These are phyloP conservation scores for Glaucopsyche alexis DNA, from an alignment of 2,888 invertebrate genomes.

Conservation along the genomic window DNA sequence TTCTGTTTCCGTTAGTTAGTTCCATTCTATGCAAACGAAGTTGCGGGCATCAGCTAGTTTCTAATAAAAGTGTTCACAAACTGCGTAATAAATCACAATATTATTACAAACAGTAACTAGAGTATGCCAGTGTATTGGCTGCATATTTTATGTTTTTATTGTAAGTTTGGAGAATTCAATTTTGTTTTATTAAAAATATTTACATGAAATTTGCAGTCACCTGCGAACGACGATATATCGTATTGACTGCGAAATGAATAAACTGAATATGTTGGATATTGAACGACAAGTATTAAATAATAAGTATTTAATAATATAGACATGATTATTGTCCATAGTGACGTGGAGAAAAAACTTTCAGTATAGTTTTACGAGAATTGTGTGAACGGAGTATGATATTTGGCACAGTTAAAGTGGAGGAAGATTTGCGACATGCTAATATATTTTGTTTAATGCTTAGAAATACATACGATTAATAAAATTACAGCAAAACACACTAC, in stretches of 20 bases:
- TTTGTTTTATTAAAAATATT: constrained; percentile 41
- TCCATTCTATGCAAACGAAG: too few species aligned
- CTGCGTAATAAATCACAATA: neutral
- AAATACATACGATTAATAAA: too few species aligned
- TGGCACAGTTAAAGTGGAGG: too few species aligned
- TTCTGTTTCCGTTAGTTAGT: too few species aligned
- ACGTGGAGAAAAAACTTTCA: too few species aligned
- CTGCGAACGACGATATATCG: neutral
- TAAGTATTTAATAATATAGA: too few species aligned
- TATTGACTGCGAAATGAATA: neutral
- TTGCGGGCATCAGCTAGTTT: too few species aligned
- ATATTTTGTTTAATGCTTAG: too few species aligned
- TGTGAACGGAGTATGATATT: neutral
- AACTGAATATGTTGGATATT: neutral
- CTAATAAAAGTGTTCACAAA: neutral
- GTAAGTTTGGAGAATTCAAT: constrained; percentile 27
- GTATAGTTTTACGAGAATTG: neutral
- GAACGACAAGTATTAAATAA: too few species aligned
- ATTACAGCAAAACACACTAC: too few species aligned
- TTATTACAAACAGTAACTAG: neutral
- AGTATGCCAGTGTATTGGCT: constrained; percentile 18
- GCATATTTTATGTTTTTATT: constrained; percentile 1
- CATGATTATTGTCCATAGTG: too few species aligned
- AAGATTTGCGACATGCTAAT: too few species aligned
- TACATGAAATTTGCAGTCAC: constrained; percentile 43